Conservation (phyloP, 2,888 invertebrate genomes). For the Sesia apiformis region DNA sequence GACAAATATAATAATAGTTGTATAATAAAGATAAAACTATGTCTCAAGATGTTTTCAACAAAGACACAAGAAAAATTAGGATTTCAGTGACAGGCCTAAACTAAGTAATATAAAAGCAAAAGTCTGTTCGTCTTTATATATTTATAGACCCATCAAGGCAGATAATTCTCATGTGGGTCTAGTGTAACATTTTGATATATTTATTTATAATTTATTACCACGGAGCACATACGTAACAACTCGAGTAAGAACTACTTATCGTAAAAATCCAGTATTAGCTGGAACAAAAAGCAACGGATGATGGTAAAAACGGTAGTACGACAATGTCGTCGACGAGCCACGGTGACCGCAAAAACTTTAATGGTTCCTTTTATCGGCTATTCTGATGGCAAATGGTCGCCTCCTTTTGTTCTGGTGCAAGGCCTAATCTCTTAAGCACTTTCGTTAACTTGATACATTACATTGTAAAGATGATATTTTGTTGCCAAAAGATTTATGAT, state of each 20-base stretch:
- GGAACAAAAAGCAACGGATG: slow-evolving; percentile 10
- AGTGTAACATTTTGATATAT: too few species aligned
- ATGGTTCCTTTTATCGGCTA: slow-evolving; percentile 54
- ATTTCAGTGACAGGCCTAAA: too few species aligned
- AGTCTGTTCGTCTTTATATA: too few species aligned
- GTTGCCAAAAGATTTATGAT: neutral
- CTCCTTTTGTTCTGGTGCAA: slow-evolving; percentile 29
- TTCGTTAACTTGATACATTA: slow-evolving; percentile 11
- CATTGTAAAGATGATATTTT: slow-evolving; percentile 2
- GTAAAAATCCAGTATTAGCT: neutral
- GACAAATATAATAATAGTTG: too few species aligned
- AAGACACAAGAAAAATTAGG: too few species aligned
- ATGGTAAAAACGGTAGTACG: slow-evolving; percentile 28
- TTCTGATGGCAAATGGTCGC: slow-evolving; percentile 35
- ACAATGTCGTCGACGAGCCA: slow-evolving; percentile 33
- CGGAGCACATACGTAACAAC: too few species aligned
- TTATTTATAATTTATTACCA: too few species aligned
- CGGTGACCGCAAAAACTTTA: slow-evolving; percentile 50
- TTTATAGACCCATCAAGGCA: too few species aligned
- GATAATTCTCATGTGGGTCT: too few species aligned
- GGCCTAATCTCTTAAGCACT: slow-evolving; percentile 39
- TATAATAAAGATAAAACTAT: too few species aligned
- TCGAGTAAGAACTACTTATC: neutral
- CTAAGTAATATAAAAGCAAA: too few species aligned
- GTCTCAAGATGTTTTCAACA: too few species aligned